Evolutionary conservation across 2,888 invertebrate species (phyloP), one percentile per base, ranked within the genome.

Genomic region (Idaea aversata): DNA sequence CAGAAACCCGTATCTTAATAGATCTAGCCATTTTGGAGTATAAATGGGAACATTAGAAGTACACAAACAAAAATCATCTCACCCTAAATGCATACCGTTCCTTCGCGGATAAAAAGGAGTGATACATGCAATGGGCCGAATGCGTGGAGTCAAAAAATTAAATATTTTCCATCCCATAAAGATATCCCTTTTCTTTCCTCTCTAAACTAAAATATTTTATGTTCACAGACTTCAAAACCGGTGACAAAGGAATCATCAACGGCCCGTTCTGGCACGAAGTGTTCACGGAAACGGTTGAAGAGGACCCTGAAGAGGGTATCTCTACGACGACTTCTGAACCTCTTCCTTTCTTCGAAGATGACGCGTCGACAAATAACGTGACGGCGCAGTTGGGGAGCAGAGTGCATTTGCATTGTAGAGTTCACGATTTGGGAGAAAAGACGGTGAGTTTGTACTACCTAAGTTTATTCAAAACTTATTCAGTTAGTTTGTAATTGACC

Each of bases 321-420:
- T 90, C 89, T 15, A 94, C 94, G 5, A 94, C 95, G n/a, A 95
- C 95, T 4, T 93, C 94, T 13, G 96, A 96, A 75, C 95, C 96
- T 0, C 91, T 95, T 72, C 96, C 96, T 0, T 95, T 95, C 86
- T 96, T 96, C 83, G 95, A 96, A 78, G 96, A 96, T 77, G 92
- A 91, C 60, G 91, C 94, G 15, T 93, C 93, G 5, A 93, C 95
- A 1, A 95, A 95, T 80, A 96, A 96, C 78, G 94, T 95, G 75
- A 96, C 95, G 13, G 94, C 95, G 0, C 96, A 96, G 78, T 81
- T 96, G 10, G 95, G 95, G 4, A 94, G 94, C 65, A 93, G 94
- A 38, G 95, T 95, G 5, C 93, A 95, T 72, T 83, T 96, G 63
- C 95, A 95, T 76, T 96, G 96, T 78, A 88, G 94, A 69, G 95